Percentiles rank a stretch among this genome's conserved stretches.
These are phyloP conservation scores for Peromyscus leucopus DNA, from an alignment of 2,113 vertebrate genomes.

Conservation along the genomic window DNA sequence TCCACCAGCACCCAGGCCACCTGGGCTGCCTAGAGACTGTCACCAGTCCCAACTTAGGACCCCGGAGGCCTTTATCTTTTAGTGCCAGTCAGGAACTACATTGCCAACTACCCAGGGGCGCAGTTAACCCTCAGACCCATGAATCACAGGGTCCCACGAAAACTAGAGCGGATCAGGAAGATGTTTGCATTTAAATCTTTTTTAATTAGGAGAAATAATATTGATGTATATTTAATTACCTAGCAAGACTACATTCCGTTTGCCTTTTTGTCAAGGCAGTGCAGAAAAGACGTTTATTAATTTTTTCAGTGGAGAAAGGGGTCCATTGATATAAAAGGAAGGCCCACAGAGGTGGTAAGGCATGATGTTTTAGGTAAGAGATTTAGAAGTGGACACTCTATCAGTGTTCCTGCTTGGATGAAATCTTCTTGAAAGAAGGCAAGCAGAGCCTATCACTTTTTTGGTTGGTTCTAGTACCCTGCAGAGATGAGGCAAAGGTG, in stretches of 20 bases:
- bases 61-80: background rate
- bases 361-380: fast-evolving
- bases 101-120: background rate
- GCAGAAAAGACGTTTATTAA: background rate
- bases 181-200: background rate
- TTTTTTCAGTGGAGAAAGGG: background rate
- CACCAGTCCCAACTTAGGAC: background rate
- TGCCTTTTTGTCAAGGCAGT: background rate
- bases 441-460: fast-evolving
- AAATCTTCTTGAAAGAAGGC: background rate
- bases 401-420: too few species aligned
- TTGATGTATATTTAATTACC: too few species aligned
- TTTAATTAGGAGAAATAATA: background rate
- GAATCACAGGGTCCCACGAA: background rate
- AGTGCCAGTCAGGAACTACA: fast-evolving
- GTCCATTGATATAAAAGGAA: background rate
- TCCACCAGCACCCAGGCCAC: background rate
- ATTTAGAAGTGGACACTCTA: background rate
- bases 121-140: background rate
- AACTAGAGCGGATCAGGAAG: too few species aligned
- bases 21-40: fast-evolving
- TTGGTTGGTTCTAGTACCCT: too few species aligned
- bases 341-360: background rate
- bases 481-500: background rate
- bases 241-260: background rate